These are phyloP conservation scores for Cremastobaeus sp. DNA, from an alignment of 2,888 invertebrate species.

Conservation along the genomic window DNA sequence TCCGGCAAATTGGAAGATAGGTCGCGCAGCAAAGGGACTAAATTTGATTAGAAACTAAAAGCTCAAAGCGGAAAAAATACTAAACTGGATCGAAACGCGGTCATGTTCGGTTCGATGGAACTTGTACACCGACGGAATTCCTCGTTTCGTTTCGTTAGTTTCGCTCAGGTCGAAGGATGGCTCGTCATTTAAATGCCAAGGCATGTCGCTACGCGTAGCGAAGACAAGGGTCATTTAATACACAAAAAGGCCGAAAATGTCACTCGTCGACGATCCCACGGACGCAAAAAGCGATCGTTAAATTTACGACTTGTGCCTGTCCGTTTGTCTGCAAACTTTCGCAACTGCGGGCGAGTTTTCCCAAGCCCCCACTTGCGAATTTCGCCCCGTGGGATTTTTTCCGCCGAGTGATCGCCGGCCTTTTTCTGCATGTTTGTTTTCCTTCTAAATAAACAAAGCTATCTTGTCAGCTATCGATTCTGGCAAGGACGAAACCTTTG, in stretches of 20 bases:
- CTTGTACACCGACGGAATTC: constrained; percentile 49
- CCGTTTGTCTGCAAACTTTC: neutral
- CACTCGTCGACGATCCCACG: neutral
- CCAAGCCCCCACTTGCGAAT: neutral
- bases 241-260: constrained; percentile 32
- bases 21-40: no score
- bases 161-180: constrained; percentile 61
- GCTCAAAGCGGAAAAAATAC: constrained; percentile 36
- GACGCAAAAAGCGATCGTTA: neutral
- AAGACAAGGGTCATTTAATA: constrained; percentile 41
- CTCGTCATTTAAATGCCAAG: constrained; percentile 74
- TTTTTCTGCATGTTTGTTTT: no score
- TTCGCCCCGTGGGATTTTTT: constrained; percentile 6
- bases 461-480: constrained; percentile 37
- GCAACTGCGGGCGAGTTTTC: neutral
- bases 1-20: no score
- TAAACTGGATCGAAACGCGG: constrained; percentile 36
- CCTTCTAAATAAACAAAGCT: constrained; percentile 35
- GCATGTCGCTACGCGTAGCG: constrained; percentile 35
- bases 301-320: constrained; percentile 3
- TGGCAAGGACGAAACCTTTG: constrained; percentile 41
- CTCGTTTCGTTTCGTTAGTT: constrained; percentile 67
- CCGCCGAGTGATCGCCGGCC: no score
- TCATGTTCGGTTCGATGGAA: constrained; percentile 43
- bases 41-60: constrained; percentile 32